These are phyloP conservation scores for Chloroceryle aenea DNA, from an alignment of 2,113 vertebrate species.

Conservation along the genomic window DNA sequence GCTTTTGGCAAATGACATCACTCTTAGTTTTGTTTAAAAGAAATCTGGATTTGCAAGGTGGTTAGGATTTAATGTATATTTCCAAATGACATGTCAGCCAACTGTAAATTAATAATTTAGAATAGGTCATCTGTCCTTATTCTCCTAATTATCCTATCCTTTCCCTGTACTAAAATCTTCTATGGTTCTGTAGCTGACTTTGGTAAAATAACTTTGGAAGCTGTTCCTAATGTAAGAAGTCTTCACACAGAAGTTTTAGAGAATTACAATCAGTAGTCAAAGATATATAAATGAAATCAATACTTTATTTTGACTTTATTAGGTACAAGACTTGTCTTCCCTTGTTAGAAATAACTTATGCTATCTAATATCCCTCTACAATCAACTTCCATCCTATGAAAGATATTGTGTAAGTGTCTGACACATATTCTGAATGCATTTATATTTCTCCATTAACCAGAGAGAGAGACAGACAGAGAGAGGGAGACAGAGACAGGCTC, in stretches of 20 bases:
- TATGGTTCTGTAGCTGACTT: not conserved
- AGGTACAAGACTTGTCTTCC: not conserved
- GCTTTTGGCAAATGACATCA: not conserved
- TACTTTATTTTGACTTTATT: not conserved
- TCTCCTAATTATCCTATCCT: not conserved
- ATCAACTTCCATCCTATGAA: not conserved
- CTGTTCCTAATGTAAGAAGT: not conserved
- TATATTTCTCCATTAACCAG: not conserved
- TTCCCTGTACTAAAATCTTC: not conserved
- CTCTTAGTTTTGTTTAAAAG: not conserved
- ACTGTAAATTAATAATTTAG: not conserved
- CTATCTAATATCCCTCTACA: not conserved
- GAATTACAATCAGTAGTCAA: not conserved
- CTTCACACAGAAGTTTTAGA: not conserved
- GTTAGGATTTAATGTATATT: not conserved
- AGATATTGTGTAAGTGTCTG: not conserved
- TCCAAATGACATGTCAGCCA: not conserved
- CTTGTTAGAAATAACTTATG: not conserved
- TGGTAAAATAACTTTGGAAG: not conserved
- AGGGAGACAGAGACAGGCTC: not conserved
- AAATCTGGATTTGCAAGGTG: not conserved
- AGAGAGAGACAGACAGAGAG: not conserved
- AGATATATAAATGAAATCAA: not conserved
- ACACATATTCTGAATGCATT: not conserved
- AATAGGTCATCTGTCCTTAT: not conserved